phyloP scores from a whole-genome alignment of 1,140 invertebrate species.

The Stegodyphus dumicola region DNA sequence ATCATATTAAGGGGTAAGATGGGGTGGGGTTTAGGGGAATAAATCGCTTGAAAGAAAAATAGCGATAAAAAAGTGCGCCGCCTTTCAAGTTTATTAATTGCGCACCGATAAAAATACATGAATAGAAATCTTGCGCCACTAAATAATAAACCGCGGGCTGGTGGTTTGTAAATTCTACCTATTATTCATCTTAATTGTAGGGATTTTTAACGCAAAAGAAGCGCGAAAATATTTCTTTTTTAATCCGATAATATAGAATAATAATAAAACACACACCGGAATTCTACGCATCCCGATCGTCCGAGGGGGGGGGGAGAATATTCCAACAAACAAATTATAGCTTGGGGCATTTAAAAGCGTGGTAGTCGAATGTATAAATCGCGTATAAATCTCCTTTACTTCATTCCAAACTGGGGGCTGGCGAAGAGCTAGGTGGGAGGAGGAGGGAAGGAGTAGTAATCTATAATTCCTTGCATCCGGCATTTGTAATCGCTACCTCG shows the following conservation, averaged over 20 bases:
- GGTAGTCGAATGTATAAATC: constrained; percentile 36
- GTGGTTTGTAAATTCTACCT: constrained; percentile 3
- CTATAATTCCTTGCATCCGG: constrained; percentile 53
- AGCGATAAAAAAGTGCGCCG: no score
- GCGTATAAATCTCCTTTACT: constrained; percentile 43
- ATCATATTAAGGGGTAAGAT: no score
- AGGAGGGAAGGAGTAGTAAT: neutral
- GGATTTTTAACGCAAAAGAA: constrained; percentile 5
- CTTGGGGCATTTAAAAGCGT: constrained; percentile 15
- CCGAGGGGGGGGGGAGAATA: neutral
- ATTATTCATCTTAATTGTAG: constrained; percentile 49
- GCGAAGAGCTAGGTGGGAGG: neutral
- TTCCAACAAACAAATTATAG: constrained; percentile 35
- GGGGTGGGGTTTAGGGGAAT: no score
- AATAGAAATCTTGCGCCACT: neutral
- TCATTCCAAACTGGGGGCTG: constrained; percentile 1
- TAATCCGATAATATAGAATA: constrained; percentile 46
- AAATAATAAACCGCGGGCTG: constrained; percentile 5
- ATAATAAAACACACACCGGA: constrained; percentile 9
- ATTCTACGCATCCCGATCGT: neutral
- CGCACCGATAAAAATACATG: constrained; percentile 45
- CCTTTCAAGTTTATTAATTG: constrained; percentile 44
- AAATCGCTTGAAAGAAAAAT: no score
- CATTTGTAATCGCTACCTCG: constrained; percentile 57
- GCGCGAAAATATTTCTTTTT: constrained; percentile 11